Conservation (phyloP, 2,888 invertebrate species). For the Machimus atricapillus region DNA sequence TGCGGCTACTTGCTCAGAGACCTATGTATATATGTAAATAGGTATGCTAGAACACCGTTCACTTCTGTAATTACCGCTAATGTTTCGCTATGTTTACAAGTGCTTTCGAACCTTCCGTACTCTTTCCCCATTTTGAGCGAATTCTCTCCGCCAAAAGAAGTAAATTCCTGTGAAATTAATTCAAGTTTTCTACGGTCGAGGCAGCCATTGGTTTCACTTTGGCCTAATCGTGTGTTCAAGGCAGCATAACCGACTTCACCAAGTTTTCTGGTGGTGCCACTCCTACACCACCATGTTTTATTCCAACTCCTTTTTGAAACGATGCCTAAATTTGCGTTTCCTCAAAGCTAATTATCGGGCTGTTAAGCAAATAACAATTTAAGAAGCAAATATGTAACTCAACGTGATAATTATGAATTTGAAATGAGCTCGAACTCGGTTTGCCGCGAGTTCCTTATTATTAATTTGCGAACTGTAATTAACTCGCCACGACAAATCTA, state of each 20-base stretch:
- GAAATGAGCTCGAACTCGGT: conserved; percentile 9
- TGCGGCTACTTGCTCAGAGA: background rate
- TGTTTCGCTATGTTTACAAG: conserved; percentile 34
- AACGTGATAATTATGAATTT: conserved; percentile 30
- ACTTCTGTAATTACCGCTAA: conserved; percentile 39
- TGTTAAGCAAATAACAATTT: conserved; percentile 33
- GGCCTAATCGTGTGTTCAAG: background rate
- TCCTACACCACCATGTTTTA: background rate
- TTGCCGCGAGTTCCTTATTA: background rate
- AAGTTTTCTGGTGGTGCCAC: background rate
- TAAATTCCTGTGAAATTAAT: conserved; percentile 25
- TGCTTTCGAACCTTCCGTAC: background rate
- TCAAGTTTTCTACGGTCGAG: conserved; percentile 5
- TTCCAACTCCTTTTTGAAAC: background rate
- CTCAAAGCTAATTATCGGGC: conserved; percentile 27
- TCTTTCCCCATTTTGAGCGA: background rate
- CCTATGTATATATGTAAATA: background rate
- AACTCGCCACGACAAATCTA: background rate
- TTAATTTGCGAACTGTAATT: conserved; percentile 19
- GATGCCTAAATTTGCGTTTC: background rate
- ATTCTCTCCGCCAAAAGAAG: background rate
- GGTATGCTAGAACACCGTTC: conserved; percentile 4
- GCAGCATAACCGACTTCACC: background rate
- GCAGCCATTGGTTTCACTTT: background rate
- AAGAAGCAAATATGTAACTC: conserved; percentile 25